Evolutionary conservation across 2,797 vertebrate species (phyloP), one percentile per base, ranked within the genome.

Genomic region (Poecile montanus): DNA sequence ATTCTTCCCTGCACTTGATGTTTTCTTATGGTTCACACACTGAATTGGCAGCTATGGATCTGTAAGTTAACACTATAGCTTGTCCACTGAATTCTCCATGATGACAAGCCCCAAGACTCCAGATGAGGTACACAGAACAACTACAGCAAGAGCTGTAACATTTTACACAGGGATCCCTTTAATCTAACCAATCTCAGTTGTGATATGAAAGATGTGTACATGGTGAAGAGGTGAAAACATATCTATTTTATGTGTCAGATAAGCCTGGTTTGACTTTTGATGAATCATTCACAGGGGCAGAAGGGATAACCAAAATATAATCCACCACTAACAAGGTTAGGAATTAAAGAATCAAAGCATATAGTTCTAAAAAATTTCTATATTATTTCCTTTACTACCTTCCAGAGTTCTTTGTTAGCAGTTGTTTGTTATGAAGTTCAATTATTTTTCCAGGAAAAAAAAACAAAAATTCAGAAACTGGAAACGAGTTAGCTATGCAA

Each of bases 381-480:
- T 42, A 26, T 84, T 58, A 40, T 61, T 90, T 89, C n/a, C 25
- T 89, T 61, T 73, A n/a, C 40, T 80, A 16, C 13, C 34, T 88
- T 88, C 26, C 54, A 81, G 42, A 58, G 8, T 51, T 18, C 10
- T 91, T 74, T 67, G 22, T 50, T 40, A 40, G 13, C 12, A 40
- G 38, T 40, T 40, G 38, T 40, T 40, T 40, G 27, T 88, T 68
- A 71, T 16, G 9, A 85, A 83, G 11, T 54, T 62, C 13, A 58
- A 66, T 53, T 68, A 62, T 54, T n/a, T 89, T 84, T 80, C 66
- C 60, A 88, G 62, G n/a, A 32, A n/a, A 73, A 87, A 87, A 26
- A 15, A 30, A 48, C 15, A 36, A 83, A 26, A 23, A 7, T 61
- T 72, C 32, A 56, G 65, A 85, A 79, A 77, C 23, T 71, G 53